Conservation (phyloP, 1,140 invertebrate species). For the Aphaenogaster rudis region DNA sequence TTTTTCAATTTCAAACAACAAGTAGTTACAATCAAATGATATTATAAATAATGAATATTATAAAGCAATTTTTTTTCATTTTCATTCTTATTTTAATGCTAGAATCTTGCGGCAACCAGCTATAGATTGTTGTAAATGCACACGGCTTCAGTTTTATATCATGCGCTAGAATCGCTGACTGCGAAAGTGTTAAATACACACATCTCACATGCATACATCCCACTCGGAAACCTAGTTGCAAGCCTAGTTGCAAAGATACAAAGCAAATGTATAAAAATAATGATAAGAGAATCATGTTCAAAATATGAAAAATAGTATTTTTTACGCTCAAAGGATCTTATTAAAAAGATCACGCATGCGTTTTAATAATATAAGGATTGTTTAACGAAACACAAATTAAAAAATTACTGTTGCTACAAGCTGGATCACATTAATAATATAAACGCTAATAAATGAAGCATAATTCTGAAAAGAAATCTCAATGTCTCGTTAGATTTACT, state of each 20-base stretch:
- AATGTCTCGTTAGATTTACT: conserved; percentile 84
- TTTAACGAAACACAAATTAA: not conserved
- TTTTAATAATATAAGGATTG: not conserved
- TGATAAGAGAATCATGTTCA: not conserved
- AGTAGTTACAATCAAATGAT: no score
- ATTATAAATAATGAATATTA: no score
- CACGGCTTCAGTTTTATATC: no score
- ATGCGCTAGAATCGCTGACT: no score
- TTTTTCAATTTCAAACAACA: no score
- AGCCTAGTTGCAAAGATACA: not conserved
- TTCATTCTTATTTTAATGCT: no score
- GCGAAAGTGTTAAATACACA: no score
- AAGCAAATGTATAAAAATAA: not conserved
- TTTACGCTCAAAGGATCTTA: not conserved
- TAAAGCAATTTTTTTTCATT: no score
- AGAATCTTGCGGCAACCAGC: no score
- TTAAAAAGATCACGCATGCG: conserved; percentile 8
- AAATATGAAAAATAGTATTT: not conserved
- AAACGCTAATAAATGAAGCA: not conserved
- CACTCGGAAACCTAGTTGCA: not conserved
- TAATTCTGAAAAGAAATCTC: conserved; percentile 26
- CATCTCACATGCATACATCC: not conserved
- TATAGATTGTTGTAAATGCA: no score
- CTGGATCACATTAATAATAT: not conserved
- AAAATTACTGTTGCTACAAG: not conserved